phyloP scores from a whole-genome alignment of 2,113 vertebrate genomes.

The Centropus bengalensis region DNA sequence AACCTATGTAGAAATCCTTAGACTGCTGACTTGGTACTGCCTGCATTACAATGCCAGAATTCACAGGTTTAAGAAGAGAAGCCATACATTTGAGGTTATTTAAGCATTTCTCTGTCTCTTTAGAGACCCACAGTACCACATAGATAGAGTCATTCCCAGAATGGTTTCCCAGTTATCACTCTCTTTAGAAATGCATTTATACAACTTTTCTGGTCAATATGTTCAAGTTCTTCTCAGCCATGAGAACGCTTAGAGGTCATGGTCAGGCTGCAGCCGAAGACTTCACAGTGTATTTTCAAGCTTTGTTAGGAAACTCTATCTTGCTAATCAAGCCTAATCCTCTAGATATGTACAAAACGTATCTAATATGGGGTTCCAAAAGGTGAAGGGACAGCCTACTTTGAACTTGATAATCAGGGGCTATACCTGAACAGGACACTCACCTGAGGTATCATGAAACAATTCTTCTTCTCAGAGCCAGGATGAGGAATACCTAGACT shows the following conservation, averaged over 20 bases:
- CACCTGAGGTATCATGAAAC: accelerated
- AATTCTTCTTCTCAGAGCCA: not conserved
- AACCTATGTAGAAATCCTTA: not conserved
- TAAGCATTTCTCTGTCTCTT: not conserved
- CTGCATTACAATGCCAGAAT: not conserved
- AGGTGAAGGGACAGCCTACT: not conserved
- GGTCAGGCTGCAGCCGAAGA: not conserved
- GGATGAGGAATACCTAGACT: not conserved
- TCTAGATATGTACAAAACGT: not conserved
- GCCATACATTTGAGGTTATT: accelerated
- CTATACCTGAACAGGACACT: not conserved
- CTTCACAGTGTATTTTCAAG: not conserved
- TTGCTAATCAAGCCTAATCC: not conserved
- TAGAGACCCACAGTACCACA: not conserved
- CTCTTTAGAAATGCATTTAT: not conserved
- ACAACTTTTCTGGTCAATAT: not conserved
- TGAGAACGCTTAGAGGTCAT: not conserved
- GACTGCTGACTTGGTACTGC: not conserved
- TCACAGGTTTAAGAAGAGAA: not conserved
- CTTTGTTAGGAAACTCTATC: not conserved
- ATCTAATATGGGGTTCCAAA: not conserved
- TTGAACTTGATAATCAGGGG: not conserved
- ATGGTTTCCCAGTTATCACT: not conserved
- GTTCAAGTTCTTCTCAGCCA: not conserved
- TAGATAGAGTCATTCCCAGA: not conserved